Percentiles rank a stretch among this genome's conserved stretches.
phyloP scores from a whole-genome alignment of 2,797 vertebrate species.

The Cercopithecus hamlyni region DNA sequence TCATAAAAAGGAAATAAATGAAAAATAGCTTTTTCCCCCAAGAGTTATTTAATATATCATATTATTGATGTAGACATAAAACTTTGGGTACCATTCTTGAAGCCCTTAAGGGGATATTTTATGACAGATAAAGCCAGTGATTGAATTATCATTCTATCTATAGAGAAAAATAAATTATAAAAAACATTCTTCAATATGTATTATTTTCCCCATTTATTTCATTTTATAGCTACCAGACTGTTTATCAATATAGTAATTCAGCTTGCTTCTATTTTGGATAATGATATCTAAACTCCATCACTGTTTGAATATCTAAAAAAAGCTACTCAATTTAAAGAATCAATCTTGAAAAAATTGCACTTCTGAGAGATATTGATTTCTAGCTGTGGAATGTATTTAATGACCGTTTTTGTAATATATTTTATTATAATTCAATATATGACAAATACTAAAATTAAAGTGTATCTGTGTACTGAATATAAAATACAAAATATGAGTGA shows the following conservation, averaged over 20 bases:
- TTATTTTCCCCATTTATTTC: conserved; percentile 73
- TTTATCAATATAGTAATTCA: conserved; percentile 75
- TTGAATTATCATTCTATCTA: conserved; percentile 77
- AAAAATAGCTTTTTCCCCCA: not conserved
- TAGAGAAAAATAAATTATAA: conserved; percentile 61
- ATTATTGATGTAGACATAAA: conserved; percentile 52
- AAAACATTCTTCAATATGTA: not conserved
- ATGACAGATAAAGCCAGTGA: conserved; percentile 67
- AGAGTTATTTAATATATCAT: not conserved
- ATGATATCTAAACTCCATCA: conserved; percentile 63
- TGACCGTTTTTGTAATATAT: not conserved
- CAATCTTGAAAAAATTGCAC: conserved; percentile 54
- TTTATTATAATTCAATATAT: conserved; percentile 37
- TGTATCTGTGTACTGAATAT: not conserved
- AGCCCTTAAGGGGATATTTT: conserved; percentile 73
- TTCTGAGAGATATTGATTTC: conserved; percentile 59
- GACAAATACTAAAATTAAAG: not conserved
- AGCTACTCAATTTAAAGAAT: conserved; percentile 40
- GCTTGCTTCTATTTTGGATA: conserved; percentile 64
- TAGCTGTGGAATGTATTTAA: conserved; percentile 49
- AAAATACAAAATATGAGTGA: not conserved
- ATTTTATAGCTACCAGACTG: conserved; percentile 63
- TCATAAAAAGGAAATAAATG: conserved; percentile 11
- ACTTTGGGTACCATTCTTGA: conserved; percentile 71
- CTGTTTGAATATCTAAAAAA: conserved; percentile 63